Conservation (phyloP, 2,888 invertebrate species). For the Pollenia labialis region DNA sequence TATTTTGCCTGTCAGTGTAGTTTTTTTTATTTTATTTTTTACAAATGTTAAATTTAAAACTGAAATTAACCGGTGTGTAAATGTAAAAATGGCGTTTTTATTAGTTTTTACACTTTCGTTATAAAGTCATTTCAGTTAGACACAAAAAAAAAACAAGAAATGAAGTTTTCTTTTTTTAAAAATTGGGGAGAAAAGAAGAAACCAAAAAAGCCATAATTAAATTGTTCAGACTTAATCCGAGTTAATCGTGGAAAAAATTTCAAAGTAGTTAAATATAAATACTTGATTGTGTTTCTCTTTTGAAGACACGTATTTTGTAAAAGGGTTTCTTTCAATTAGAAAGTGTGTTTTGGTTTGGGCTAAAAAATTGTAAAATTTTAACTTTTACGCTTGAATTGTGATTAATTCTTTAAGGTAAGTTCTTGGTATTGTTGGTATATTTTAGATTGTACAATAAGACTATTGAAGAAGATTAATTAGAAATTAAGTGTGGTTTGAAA, state of each 20-base stretch:
- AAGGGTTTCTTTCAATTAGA: constrained; percentile 13
- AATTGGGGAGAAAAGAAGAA: neutral
- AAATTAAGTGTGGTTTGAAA: too few species aligned
- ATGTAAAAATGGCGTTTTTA: neutral
- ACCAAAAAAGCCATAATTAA: constrained; percentile 23
- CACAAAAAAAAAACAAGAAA: neutral
- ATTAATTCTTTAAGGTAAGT: neutral
- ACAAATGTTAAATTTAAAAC: neutral
- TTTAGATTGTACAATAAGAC: neutral
- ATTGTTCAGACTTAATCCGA: neutral
- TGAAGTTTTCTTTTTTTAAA: neutral
- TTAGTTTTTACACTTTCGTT: constrained; percentile 1
- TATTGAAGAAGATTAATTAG: too few species aligned
- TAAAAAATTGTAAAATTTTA: constrained; percentile 1
- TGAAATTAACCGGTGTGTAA: neutral
- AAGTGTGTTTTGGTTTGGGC: constrained; percentile 11
- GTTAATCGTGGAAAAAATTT: neutral
- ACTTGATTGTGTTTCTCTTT: neutral
- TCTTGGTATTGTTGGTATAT: neutral
- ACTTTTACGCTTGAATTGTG: constrained; percentile 30
- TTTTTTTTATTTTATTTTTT: constrained; percentile 1
- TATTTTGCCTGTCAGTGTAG: constrained; percentile 6
- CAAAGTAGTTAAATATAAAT: neutral
- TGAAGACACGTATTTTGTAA: constrained; percentile 1
- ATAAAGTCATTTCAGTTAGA: neutral